A percentile compares a stretch with the other conserved stretches of the same genome.
These are phyloP conservation scores for Caenorhabditis afra DNA, from an alignment of 2,888 invertebrate species.

Conservation along the genomic window DNA sequence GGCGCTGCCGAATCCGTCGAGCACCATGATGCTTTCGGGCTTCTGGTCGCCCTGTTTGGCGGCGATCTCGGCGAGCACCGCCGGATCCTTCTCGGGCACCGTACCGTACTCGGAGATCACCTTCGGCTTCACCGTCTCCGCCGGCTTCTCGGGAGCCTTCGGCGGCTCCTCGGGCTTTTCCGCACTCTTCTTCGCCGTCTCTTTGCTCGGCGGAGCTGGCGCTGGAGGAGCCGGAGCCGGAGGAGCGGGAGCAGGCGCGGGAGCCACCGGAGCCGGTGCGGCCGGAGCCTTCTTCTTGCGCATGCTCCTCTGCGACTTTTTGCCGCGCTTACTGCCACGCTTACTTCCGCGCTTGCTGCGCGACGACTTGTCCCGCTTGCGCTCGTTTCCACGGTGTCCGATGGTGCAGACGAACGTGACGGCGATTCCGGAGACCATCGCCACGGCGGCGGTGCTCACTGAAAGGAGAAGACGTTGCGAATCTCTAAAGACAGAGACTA, in stretches of 20 bases:
- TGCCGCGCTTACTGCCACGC: not conserved
- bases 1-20: conserved; percentile 1
- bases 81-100: conserved; percentile 4
- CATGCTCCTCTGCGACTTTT: conserved; percentile 9
- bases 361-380: conserved; percentile 2
- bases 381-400: not conserved
- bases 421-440: not conserved
- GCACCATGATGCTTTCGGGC: conserved; percentile 7
- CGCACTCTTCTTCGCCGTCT: not conserved
- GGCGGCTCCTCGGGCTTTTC: not conserved
- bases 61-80: conserved; percentile 3
- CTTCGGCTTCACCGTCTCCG: not conserved
- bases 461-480: not conserved
- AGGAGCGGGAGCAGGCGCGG: not conserved
- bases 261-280: not conserved
- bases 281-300: conserved; percentile 4
- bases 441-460: conserved; percentile 2
- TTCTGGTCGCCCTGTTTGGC: conserved; percentile 4
- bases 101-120: conserved; percentile 3
- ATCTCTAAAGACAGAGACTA: not conserved
- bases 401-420: conserved; percentile 3
- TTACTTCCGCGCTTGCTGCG: not conserved
- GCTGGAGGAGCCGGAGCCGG: not conserved
- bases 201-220: not conserved
- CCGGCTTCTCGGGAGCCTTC: not conserved